Percentiles rank a stretch among this genome's conserved stretches.
Conservation (phyloP, 2,113 vertebrate species). For the Phaethornis superciliosus region DNA sequence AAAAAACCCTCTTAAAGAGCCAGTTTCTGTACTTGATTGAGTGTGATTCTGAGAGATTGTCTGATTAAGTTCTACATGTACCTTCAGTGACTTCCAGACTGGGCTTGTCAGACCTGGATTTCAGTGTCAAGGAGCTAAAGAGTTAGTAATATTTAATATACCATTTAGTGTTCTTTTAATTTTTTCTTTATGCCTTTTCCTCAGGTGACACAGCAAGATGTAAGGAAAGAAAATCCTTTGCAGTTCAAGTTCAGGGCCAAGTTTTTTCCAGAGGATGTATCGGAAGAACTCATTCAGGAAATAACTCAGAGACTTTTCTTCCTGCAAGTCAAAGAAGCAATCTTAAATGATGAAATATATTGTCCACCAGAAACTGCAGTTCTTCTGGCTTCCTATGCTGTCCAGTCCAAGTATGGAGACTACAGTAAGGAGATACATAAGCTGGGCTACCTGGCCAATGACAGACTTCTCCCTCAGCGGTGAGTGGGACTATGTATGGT, state of each 20-base stretch:
- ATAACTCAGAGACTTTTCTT: slow-evolving; percentile 98
- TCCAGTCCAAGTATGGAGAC: slow-evolving; percentile 95
- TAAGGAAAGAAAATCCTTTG: slow-evolving; percentile 96
- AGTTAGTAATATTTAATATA: not conserved
- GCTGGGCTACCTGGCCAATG: slow-evolving; percentile 91
- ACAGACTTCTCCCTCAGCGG: slow-evolving; percentile 95
- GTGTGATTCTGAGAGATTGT: no score
- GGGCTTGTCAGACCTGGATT: not conserved
- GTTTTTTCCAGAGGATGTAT: slow-evolving; percentile 98
- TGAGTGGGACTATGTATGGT: slow-evolving; percentile 62
- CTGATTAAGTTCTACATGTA: no score
- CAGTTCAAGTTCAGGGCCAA: slow-evolving; percentile 97
- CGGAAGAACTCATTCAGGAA: slow-evolving; percentile 97
- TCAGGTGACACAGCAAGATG: slow-evolving; percentile 96
- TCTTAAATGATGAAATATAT: slow-evolving; percentile 97
- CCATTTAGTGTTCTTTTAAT: not conserved
- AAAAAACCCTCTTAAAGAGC: not conserved
- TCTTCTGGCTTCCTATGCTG: slow-evolving; percentile 92
- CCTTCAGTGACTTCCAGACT: not conserved
- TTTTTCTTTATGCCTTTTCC: slow-evolving; percentile 16
- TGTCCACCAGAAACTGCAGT: slow-evolving; percentile 98
- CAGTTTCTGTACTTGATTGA: no score
- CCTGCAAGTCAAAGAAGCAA: slow-evolving; percentile 97
- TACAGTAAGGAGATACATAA: slow-evolving; percentile 92
- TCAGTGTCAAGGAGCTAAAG: not conserved